Conservation (phyloP, 2,888 invertebrate genomes). For the Ernsta delagoae region DNA sequence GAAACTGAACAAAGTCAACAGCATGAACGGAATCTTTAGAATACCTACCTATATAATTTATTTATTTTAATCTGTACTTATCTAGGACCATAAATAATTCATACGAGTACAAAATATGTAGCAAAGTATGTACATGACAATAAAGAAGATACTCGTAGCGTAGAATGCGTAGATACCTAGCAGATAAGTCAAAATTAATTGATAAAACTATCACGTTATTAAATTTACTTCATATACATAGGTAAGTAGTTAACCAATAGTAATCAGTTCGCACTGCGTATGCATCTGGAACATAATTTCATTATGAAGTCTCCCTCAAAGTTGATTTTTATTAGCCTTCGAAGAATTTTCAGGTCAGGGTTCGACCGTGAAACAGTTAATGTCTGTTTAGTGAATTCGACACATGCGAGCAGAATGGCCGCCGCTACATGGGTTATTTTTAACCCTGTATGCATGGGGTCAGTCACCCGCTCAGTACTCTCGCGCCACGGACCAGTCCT, state of each 20-base stretch:
- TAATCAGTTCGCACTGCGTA: background rate
- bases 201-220: no score
- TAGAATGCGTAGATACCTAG: no score
- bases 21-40: background rate
- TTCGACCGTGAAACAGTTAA: conserved; percentile 83
- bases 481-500: conserved; percentile 78
- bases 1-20: conserved; percentile 47
- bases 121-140: no score
- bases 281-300: conserved; percentile 4
- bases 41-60: no score
- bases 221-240: no score
- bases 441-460: conserved; percentile 81
- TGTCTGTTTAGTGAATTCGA: conserved; percentile 83
- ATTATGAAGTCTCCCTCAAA: conserved; percentile 8
- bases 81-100: background rate
- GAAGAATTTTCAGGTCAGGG: conserved; percentile 76
- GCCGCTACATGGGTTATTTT: conserved; percentile 62
- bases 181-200: no score
- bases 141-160: no score
- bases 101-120: background rate
- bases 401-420: conserved; percentile 83
- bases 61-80: no score
- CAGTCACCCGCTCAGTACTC: conserved; percentile 80
- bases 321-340: conserved; percentile 52
- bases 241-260: no score